A percentile compares a stretch with the other conserved stretches of the same genome.
Conservation (phyloP, 2,888 invertebrate species). For the Ophion slaviceki region DNA sequence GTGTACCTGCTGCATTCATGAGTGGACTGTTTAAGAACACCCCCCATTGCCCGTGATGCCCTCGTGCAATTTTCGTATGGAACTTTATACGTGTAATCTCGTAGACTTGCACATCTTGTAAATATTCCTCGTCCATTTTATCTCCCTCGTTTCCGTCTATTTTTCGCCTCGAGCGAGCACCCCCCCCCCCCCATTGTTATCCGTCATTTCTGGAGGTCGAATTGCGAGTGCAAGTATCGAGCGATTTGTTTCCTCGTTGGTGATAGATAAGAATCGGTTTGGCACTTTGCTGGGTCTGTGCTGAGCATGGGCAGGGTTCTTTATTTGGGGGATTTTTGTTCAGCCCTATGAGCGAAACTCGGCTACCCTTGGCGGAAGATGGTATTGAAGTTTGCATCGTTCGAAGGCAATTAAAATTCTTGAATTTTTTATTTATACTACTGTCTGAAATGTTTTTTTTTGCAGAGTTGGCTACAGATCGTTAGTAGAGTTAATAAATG, state of each 20-base stretch:
- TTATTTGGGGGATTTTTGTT: background rate
- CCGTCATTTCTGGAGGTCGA: constrained; percentile 19
- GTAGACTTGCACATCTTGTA: constrained; percentile 46
- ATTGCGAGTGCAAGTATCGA: constrained; percentile 3
- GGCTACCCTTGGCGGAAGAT: background rate
- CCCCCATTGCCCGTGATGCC: constrained; percentile 43
- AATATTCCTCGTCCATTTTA: constrained; percentile 6
- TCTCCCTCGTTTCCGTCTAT: background rate
- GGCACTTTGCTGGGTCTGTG: background rate
- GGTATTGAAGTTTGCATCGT: no score
- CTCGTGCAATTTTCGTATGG: constrained; percentile 42
- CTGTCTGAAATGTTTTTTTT: no score
- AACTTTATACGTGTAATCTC: constrained; percentile 54
- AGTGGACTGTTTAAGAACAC: constrained; percentile 56
- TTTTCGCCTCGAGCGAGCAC: background rate
- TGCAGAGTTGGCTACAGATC: no score
- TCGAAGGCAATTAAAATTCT: no score
- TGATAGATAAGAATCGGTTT: constrained; percentile 8
- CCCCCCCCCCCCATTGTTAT: background rate
- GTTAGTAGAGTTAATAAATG: no score
- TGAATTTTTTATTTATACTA: no score
- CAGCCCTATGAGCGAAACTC: background rate
- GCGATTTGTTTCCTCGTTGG: constrained; percentile 2
- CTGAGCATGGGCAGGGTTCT: background rate
- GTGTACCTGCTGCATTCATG: constrained; percentile 59